A percentile compares a stretch with the other conserved stretches of the same genome.
phyloP scores from a whole-genome alignment of 2,797 vertebrate species.

The Cossypha niveicapilla region DNA sequence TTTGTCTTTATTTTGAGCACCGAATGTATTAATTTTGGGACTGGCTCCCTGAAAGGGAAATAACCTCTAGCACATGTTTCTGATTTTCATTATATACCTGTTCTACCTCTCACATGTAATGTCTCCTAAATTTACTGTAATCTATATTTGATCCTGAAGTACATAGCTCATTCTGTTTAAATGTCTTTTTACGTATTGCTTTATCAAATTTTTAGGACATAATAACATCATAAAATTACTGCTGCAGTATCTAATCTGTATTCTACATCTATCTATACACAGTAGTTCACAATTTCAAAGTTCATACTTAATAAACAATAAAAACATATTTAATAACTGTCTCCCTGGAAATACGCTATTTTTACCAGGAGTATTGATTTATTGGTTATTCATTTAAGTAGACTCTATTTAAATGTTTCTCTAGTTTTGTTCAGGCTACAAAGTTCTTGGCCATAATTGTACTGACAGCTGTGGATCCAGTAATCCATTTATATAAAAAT shows the following conservation, averaged over 20 bases:
- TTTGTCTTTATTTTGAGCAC: background rate
- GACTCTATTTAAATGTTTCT: background rate
- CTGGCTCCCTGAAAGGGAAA: background rate
- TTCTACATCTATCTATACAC: background rate
- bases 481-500: constrained; percentile 39
- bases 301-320: background rate
- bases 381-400: background rate
- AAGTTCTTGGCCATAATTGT: constrained; percentile 6
- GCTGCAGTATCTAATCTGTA: background rate
- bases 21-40: background rate
- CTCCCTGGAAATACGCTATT: background rate
- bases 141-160: background rate
- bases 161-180: background rate
- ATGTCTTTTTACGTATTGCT: background rate
- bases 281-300: background rate
- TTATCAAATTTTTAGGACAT: background rate
- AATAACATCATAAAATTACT: background rate
- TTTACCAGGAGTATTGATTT: background rate
- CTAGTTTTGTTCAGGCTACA: background rate
- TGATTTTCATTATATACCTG: background rate
- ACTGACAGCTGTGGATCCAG: constrained; percentile 12
- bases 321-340: background rate
- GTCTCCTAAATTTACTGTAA: background rate
- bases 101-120: background rate
- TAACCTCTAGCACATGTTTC: background rate